These are phyloP conservation scores for Dendrolimus punctatus DNA, from an alignment of 1,140 invertebrate genomes.

Conservation along the genomic window DNA sequence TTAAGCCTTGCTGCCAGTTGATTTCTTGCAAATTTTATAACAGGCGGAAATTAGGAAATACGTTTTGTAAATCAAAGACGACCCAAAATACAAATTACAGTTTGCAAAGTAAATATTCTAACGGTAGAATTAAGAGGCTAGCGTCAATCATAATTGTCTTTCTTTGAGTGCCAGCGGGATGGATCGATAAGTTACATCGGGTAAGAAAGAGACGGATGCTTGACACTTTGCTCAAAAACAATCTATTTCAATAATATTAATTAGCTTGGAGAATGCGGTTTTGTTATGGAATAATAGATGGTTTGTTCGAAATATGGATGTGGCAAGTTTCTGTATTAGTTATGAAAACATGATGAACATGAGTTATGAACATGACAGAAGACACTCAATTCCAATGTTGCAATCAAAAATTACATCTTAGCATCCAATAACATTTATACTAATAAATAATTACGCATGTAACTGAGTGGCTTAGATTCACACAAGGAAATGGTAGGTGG, in stretches of 20 bases:
- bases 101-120: slow-evolving; percentile 37
- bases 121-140: slow-evolving; percentile 22
- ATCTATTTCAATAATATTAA: slow-evolving; percentile 58
- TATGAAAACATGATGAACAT: no score
- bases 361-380: no score
- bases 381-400: no score
- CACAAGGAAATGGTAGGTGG: no score
- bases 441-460: no score
- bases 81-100: slow-evolving; percentile 31
- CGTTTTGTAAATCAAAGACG: slow-evolving; percentile 24
- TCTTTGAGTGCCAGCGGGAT: slow-evolving; percentile 14
- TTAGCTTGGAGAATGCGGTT: slow-evolving; percentile 29
- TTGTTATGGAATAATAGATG: slow-evolving; percentile 2
- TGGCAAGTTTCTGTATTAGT: slow-evolving; percentile 7
- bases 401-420: no score
- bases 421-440: no score
- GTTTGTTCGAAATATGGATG: slow-evolving; percentile 8
- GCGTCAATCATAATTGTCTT: slow-evolving; percentile 31
- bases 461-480: no score
- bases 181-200: neutral
- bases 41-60: slow-evolving; percentile 21
- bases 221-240: slow-evolving; percentile 48
- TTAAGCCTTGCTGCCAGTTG: no score
- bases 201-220: slow-evolving; percentile 15
- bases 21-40: neutral